Evolutionary conservation across 2,888 invertebrate species (phyloP), one percentile per base, ranked within the genome.

Genomic region (Eristalis arbustorum): DNA sequence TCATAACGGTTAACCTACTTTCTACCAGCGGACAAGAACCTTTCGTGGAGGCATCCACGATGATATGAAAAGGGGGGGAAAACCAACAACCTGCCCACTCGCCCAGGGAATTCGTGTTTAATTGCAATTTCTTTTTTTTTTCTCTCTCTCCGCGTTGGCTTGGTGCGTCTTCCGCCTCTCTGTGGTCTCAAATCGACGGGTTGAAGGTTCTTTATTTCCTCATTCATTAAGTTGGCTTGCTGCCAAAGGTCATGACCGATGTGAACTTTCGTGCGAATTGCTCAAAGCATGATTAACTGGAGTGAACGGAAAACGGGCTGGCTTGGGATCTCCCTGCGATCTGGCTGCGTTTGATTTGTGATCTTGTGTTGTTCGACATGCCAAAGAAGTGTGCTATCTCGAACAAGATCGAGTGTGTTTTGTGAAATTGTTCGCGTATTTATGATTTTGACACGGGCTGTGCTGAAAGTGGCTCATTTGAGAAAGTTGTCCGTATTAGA

Each of bases 1-100:
- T 28, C 76, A 72, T 76, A 82, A 82, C 82, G 82, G 82, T 82
- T 82, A 82, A 76, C 82, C 82, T 76, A 82, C 82, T 82, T 82
- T 82, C 82, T 81, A 49, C 64, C 37, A 69, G 69, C 75, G 75
- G 75, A 57, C 75, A 81, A 59, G 75, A 81, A 81, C 75, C 81
- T 81, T 81, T 75, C 69, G 71, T 71, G 62, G 34, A 62, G 68
- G 74, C 63, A 73, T 71, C 69, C 57, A 57, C n/a, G 34, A 2
- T 31, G 34, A 25, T 13, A 40, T 28, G 11, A 25, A n/a, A 8
- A 28, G 66, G 13, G 25, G 18, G 18, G 2, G 37, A 25, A 25
- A 25, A 59, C 59, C 75, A 57, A n/a, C n/a, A 25, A 59, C 59
- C 75, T 59, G 59, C 67, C 75, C 40, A 66, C 57, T n/a, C 18